A percentile compares a stretch with the other conserved stretches of the same genome.
These are phyloP conservation scores for Epizoanthus illoricatus DNA, from an alignment of 92 coral and sea anemone species.

Conservation along the genomic window DNA sequence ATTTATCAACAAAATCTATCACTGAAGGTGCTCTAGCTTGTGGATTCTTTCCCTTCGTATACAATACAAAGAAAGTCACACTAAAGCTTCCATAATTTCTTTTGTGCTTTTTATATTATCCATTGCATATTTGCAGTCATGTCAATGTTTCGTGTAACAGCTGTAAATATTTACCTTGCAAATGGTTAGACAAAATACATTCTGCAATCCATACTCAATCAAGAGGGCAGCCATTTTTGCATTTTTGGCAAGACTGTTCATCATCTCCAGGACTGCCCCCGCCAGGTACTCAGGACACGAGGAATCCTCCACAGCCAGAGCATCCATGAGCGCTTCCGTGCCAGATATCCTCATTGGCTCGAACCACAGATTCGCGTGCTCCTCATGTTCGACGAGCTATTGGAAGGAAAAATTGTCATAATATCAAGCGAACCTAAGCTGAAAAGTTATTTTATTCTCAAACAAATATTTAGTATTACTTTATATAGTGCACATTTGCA, in stretches of 20 bases:
- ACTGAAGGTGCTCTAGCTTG: no score
- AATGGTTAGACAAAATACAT: not conserved
- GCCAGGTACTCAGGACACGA: slow-evolving; percentile 41
- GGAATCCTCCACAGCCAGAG: slow-evolving; percentile 30
- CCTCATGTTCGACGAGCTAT: slow-evolving; percentile 65
- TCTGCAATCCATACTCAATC: slow-evolving; percentile 24
- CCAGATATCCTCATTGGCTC: slow-evolving; percentile 71
- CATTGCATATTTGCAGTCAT: no score
- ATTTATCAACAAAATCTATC: no score
- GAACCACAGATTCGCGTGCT: slow-evolving; percentile 59
- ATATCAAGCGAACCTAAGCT: no score
- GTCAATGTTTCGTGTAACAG: no score
- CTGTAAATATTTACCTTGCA: not conserved
- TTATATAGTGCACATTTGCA: not conserved
- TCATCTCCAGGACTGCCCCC: slow-evolving; percentile 49
- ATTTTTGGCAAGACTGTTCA: slow-evolving; percentile 56
- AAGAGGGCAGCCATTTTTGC: slow-evolving; percentile 59
- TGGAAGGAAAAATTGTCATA: not conserved
- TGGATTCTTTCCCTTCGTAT: no score
- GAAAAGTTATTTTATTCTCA: not conserved
- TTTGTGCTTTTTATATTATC: no score
- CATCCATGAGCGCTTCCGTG: slow-evolving; percentile 63
- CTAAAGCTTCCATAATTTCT: no score
- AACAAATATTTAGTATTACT: not conserved
- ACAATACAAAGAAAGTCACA: no score